phyloP scores from a whole-genome alignment of 2,797 vertebrate species.

The Sylvia borin region DNA sequence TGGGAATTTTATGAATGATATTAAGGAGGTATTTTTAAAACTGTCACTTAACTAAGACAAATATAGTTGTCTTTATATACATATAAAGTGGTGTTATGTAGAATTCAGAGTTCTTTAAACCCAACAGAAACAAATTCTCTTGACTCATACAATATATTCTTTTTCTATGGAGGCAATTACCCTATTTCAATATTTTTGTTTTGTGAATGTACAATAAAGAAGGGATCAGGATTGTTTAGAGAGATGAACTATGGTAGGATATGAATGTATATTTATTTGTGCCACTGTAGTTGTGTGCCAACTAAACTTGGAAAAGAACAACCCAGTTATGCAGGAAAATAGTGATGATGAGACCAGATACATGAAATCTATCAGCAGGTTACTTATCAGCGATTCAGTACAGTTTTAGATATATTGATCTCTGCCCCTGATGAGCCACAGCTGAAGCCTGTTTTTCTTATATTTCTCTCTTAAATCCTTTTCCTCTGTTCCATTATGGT shows the following conservation, averaged over 20 bases:
- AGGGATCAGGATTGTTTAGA: neutral
- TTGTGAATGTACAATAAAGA: neutral
- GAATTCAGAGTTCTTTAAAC: neutral
- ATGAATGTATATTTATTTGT: neutral
- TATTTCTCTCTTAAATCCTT: neutral
- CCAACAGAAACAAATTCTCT: neutral
- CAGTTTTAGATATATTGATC: neutral
- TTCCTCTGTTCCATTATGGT: neutral
- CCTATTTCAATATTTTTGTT: neutral
- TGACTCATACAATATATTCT: neutral
- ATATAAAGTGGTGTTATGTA: neutral
- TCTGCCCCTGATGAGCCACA: neutral
- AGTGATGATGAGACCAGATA: neutral
- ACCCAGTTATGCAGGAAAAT: neutral
- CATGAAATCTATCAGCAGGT: neutral
- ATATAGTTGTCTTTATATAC: neutral
- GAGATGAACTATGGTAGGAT: neutral
- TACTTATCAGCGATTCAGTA: neutral
- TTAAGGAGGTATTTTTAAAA: neutral
- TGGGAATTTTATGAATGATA: neutral
- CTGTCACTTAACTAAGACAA: neutral
- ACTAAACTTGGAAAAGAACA: neutral
- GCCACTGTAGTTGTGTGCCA: neutral
- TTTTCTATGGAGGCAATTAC: neutral
- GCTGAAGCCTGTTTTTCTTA: neutral